Percentiles rank a stretch among this genome's conserved stretches.
Conservation (phyloP, 2,888 invertebrate genomes). For the Portevinia maculata region DNA sequence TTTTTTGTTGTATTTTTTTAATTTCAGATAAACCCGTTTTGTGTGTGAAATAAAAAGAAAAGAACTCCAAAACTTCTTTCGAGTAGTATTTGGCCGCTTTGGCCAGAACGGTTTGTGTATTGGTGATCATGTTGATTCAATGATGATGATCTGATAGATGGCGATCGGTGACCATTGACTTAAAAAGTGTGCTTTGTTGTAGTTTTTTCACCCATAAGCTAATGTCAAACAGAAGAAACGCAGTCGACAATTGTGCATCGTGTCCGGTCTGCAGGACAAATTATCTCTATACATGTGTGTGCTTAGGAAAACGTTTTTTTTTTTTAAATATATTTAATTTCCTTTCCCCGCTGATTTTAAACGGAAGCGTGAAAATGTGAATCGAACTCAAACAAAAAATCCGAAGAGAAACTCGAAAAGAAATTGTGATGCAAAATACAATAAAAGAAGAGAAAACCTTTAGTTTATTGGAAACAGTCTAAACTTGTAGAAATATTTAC, state of each 20-base stretch:
- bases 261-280: conserved; percentile 16
- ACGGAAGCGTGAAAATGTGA: conserved; percentile 25
- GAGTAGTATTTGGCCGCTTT: conserved; percentile 49
- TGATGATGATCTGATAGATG: conserved; percentile 61
- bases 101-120: conserved; percentile 49
- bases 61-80: conserved; percentile 13
- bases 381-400: conserved; percentile 10
- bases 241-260: conserved; percentile 11
- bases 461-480: neutral
- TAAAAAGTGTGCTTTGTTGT: conserved; percentile 33
- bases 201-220: conserved; percentile 1
- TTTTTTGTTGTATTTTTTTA: conserved; percentile 46
- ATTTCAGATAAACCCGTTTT: conserved; percentile 72
- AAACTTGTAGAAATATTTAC: conserved; percentile 10
- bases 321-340: conserved; percentile 30
- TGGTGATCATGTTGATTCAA: conserved; percentile 65
- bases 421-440: conserved; percentile 25
- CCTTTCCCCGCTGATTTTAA: conserved; percentile 11
- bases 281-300: conserved; percentile 27
- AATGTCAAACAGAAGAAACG: conserved; percentile 1
- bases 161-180: conserved; percentile 45
- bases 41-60: conserved; percentile 37
- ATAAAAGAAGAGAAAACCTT: conserved; percentile 40
- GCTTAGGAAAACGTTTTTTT: conserved; percentile 21
- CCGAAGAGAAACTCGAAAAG: conserved; percentile 33